These are phyloP conservation scores for Dryobota labecula DNA, from an alignment of 2,888 invertebrate species.

Conservation along the genomic window DNA sequence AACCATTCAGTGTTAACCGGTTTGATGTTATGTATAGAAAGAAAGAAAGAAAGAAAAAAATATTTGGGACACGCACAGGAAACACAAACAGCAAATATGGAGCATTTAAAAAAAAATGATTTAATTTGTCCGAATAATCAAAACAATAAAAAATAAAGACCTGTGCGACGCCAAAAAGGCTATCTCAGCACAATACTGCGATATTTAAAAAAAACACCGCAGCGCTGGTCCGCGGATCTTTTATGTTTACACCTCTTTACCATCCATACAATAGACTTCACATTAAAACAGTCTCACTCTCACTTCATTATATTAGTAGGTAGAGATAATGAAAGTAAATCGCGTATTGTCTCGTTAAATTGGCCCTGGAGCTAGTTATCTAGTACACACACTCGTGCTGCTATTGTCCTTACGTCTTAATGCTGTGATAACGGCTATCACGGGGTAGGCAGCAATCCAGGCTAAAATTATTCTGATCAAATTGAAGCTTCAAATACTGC, in stretches of 20 bases:
- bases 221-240: too few species aligned
- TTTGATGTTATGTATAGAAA: not conserved
- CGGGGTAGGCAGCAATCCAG: not conserved
- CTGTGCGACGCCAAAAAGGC: too few species aligned
- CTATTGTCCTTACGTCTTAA: conserved; percentile 21
- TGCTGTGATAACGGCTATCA: not conserved
- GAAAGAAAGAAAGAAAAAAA: too few species aligned
- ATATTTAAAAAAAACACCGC: too few species aligned
- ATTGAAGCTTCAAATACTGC: not conserved
- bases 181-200: too few species aligned
- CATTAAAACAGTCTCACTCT: not conserved
- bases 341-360: conserved; percentile 5
- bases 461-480: not conserved
- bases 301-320: not conserved
- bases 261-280: too few species aligned
- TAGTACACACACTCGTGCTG: conserved; percentile 14
- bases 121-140: too few species aligned
- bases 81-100: too few species aligned
- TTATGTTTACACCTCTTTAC: too few species aligned
- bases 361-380: conserved; percentile 6
- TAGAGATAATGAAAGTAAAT: conserved; percentile 11
- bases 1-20: not conserved
- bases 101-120: too few species aligned
- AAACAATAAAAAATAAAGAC: too few species aligned
- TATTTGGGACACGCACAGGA: too few species aligned